Conservation (phyloP, 2,888 invertebrate species). For the Eupithecia subumbrata region DNA sequence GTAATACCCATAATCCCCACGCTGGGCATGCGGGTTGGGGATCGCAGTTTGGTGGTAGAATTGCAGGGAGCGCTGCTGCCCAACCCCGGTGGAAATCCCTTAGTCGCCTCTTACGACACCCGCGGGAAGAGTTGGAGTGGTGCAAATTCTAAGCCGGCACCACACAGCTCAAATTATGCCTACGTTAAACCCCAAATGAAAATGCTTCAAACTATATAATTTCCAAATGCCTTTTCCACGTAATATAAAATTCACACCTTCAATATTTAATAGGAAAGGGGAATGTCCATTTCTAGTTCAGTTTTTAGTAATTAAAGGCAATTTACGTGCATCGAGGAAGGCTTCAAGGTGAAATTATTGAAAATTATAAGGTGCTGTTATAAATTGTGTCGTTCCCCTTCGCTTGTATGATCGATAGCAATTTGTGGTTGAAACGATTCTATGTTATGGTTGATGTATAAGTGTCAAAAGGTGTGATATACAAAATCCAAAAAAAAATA, state of each 20-base stretch:
- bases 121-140: no score
- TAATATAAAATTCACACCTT: conserved; percentile 3
- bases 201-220: background rate
- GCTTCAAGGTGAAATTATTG: conserved; percentile 25
- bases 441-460: background rate
- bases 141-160: no score
- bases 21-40: no score
- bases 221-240: background rate
- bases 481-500: background rate
- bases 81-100: no score
- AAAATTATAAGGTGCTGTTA: conserved; percentile 19
- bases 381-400: conserved; percentile 21
- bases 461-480: background rate
- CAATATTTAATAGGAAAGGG: conserved; percentile 13
- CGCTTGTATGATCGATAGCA: conserved; percentile 3
- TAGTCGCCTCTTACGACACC: no score
- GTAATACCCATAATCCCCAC: no score
- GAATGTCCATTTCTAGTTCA: conserved; percentile 21
- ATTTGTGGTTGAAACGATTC: background rate
- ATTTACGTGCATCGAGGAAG: conserved; percentile 23
- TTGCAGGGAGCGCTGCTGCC: no score
- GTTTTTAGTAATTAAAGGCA: conserved; percentile 32
- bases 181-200: background rate
- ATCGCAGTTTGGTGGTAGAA: no score
- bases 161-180: no score